Base-by-base conservation (phyloP, 2,113 vertebrate species). In the Varanus salvator region DNA sequence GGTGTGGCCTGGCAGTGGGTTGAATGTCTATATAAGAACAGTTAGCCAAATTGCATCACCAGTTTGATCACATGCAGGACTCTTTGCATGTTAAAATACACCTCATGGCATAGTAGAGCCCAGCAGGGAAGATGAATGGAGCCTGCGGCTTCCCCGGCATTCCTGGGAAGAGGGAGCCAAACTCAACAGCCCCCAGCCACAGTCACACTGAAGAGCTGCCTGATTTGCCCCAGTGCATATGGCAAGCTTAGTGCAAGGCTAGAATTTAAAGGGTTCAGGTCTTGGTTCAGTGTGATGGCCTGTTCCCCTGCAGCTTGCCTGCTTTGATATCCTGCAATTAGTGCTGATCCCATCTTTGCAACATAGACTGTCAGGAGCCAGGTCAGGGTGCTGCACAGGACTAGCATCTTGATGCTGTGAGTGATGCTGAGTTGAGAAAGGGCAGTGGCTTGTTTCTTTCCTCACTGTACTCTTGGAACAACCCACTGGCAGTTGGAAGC, bases 1-100 rank as follows among this genome's bases (percentile, higher is more conserved):
- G 98, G 99, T 98, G 88, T 48, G 94, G 29, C 82, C 1, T 9
- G 6, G 57, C 27, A 77, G 29, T n/a, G 2, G 21, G 48, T 68
- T 44, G 38, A 44, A 44, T 44, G 38, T 44, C 38, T 44, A 44
- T 44, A 44, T 44, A 44, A 44, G 38, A 44, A 44, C 38, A 44
- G 38, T 44, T 44, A 44, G 38, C 38, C 38, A 44, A 48, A n/a
- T 54, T 80, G 17, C 21, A 48, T 52, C 80, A 57, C 52, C 52
- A 7, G 17, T 80, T 80, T 52, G 19, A 14, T 34, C 34, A n/a
- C 14, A 29, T 57, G 29, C 57, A 17, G 54, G 15, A 80, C 31
- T 27, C 31, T n/a, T 54, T 11, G 21, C 3, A 1, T 66, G 64
- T 66, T 66, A 66, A 60, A 81, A 81, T 23, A 34, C n/a, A 52